Conservation (phyloP, 2,888 invertebrate species). For the Cinara cedri region DNA sequence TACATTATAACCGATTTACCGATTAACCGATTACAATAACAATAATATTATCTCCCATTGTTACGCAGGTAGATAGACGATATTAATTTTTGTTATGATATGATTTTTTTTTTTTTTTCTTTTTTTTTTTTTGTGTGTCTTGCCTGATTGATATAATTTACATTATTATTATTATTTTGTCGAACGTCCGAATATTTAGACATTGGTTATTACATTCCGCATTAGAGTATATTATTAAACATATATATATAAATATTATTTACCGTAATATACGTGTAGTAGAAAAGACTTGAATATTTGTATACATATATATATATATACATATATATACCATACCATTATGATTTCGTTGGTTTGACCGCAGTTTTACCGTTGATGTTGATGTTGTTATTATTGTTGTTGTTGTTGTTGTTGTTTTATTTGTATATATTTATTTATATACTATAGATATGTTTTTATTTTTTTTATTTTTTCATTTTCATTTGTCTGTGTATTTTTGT, state of each 20-base stretch:
- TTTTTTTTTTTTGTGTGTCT: constrained; percentile 12
- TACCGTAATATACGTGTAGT: background rate
- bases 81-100: no score
- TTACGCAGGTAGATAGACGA: background rate
- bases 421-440: no score
- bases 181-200: constrained; percentile 14
- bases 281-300: no score
- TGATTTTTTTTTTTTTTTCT: no score
- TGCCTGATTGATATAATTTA: no score
- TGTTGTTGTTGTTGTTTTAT: background rate
- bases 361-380: background rate
- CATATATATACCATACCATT: background rate
- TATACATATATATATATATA: no score
- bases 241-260: constrained; percentile 2
- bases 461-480: background rate
- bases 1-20: constrained; percentile 18
- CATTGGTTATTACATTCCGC: constrained; percentile 5
- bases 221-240: background rate
- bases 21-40: constrained; percentile 13
- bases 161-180: constrained; percentile 1
- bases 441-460: constrained; percentile 17
- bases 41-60: background rate
- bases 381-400: background rate
- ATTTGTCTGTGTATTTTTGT: constrained; percentile 6
- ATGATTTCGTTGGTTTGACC: constrained; percentile 16